Evolutionary conservation across 2,113 vertebrate genomes (phyloP).

Genomic region (Lichenostomus cassidix): DNA sequence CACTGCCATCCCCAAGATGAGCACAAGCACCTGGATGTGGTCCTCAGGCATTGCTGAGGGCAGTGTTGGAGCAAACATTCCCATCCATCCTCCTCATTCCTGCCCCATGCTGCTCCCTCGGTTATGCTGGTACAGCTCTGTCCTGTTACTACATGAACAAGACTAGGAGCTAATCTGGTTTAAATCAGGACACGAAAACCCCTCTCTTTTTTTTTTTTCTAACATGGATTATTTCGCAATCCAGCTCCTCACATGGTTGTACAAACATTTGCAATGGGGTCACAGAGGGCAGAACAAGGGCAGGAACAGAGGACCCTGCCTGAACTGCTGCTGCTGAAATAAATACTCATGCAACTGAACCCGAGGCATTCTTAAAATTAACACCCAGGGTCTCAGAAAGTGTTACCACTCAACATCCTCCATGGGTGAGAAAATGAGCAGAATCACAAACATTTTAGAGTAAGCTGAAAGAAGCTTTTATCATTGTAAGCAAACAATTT

Average conservation of each 20-base stretch:
- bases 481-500: slow-evolving; percentile 41
- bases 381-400: not conserved
- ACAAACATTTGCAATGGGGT: slow-evolving; percentile 41
- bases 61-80: not conserved
- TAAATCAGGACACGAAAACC: not conserved
- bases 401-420: not conserved
- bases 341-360: slow-evolving; percentile 8
- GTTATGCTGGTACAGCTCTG: not conserved
- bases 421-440: not conserved
- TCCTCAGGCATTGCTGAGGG: not conserved
- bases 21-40: not conserved
- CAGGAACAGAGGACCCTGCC: not conserved
- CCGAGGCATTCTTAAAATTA: slow-evolving; percentile 8
- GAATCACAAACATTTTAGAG: slow-evolving; percentile 10
- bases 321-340: slow-evolving; percentile 14
- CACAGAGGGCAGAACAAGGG: slow-evolving; percentile 32
- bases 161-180: not conserved
- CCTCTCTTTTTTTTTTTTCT: not conserved
- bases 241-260: not conserved
- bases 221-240: not conserved
- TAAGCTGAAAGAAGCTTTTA: slow-evolving; percentile 22
- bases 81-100: not conserved
- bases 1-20: not conserved
- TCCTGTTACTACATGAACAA: not conserved
- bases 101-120: not conserved